These are phyloP conservation scores for Anguilla marmorata DNA, from an alignment of 2,797 vertebrate genomes.

Conservation along the genomic window DNA sequence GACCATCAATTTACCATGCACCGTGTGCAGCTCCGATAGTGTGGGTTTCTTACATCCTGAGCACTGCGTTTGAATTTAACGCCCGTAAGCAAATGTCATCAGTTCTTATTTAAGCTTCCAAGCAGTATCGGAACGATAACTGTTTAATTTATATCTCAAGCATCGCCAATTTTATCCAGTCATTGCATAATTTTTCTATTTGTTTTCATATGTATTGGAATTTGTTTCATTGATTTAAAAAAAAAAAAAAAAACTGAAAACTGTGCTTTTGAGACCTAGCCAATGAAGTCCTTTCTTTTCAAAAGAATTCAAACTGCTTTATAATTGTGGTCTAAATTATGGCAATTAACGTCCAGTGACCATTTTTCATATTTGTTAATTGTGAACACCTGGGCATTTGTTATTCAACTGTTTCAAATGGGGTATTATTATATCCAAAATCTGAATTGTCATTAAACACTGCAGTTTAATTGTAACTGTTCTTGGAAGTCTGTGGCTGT, in stretches of 20 bases:
- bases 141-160: neutral
- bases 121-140: neutral
- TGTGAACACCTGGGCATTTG: neutral
- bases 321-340: neutral
- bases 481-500: no score
- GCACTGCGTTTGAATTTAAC: neutral
- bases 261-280: neutral
- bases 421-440: neutral
- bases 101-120: neutral
- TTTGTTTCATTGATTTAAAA: neutral
- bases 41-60: neutral
- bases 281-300: neutral
- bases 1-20: neutral
- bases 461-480: no score
- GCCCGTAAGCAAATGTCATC: neutral
- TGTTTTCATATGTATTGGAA: neutral
- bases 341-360: neutral
- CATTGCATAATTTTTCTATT: neutral
- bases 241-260: neutral
- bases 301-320: neutral
- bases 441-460: no score
- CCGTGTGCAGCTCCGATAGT: neutral
- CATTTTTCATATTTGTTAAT: neutral
- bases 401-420: neutral
- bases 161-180: neutral